A percentile compares a stretch with the other conserved stretches of the same genome.
Conservation (phyloP, 2,888 invertebrate species). For the Pollenia griseotomentosa region DNA sequence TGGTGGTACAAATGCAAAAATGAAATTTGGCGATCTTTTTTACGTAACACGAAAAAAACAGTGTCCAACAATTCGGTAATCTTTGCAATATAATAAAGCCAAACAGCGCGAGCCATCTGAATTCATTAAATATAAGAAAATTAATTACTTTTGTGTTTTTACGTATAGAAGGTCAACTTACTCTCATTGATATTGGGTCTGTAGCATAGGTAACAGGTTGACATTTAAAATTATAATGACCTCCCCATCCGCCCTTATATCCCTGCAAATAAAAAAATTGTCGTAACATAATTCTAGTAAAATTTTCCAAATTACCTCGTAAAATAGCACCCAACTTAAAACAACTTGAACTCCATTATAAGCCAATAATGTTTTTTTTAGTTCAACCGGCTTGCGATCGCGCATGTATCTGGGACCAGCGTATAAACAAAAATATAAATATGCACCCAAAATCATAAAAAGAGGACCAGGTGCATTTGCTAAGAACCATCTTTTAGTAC, state of each 20-base stretch:
- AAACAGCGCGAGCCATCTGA: conserved; percentile 84
- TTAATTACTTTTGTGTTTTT: neutral
- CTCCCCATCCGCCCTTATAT: conserved; percentile 86
- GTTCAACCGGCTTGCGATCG: conserved; percentile 92
- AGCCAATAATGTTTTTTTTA: conserved; percentile 91
- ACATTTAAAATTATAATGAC: conserved; percentile 88
- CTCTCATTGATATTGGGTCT: conserved; percentile 86
- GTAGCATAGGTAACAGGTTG: conserved; percentile 89
- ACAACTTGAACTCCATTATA: conserved; percentile 96
- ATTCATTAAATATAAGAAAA: conserved; percentile 35
- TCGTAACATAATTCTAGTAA: neutral
- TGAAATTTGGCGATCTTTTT: conserved; percentile 91
- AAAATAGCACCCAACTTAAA: conserved; percentile 91
- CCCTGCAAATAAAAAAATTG: conserved; percentile 82
- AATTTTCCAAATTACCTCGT: conserved; percentile 85
- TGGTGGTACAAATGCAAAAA: conserved; percentile 96
- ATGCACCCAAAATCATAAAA: conserved; percentile 88
- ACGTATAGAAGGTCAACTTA: conserved; percentile 76
- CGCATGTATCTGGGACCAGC: conserved; percentile 96
- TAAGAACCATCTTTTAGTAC: conserved; percentile 88
- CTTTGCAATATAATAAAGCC: conserved; percentile 84
- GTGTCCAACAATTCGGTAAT: conserved; percentile 84
- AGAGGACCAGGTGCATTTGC: conserved; percentile 90
- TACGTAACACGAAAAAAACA: conserved; percentile 93
- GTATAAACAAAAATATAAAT: conserved; percentile 90